Evolutionary conservation across 2,797 vertebrate species (phyloP).

Genomic region (Malacoraja senta): DNA sequence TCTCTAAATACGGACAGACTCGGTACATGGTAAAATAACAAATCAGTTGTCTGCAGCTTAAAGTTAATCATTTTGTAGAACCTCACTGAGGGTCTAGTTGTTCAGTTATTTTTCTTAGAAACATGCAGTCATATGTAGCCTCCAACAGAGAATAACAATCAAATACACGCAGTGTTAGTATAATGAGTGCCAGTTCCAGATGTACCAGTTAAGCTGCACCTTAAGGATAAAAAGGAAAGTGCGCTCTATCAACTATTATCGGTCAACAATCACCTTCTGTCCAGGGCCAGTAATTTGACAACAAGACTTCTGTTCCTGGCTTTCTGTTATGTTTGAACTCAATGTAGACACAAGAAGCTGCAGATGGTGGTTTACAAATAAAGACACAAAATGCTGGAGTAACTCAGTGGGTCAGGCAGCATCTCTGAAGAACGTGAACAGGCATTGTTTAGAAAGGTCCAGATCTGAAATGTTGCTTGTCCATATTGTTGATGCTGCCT

Average conservation of each 20-base stretch:
- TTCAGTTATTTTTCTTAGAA: not conserved
- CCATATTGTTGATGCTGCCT: no score
- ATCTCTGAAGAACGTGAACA: no score
- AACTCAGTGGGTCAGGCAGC: no score
- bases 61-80: not conserved
- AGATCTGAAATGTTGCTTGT: no score
- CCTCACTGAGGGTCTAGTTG: not conserved
- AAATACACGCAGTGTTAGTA: not conserved
- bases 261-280: not conserved
- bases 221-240: not conserved
- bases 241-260: not conserved
- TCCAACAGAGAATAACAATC: slow-evolving; percentile 10
- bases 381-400: no score
- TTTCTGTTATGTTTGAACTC: no score
- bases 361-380: no score
- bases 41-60: not conserved
- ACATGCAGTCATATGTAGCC: not conserved
- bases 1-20: not conserved
- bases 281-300: not conserved
- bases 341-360: no score
- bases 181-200: not conserved
- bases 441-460: no score
- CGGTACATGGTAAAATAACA: not conserved
- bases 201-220: not conserved
- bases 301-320: not conserved